Percentiles rank a stretch among this genome's conserved stretches.
phyloP scores from a whole-genome alignment of 2,113 vertebrate genomes.

The Arothron firmamentum region DNA sequence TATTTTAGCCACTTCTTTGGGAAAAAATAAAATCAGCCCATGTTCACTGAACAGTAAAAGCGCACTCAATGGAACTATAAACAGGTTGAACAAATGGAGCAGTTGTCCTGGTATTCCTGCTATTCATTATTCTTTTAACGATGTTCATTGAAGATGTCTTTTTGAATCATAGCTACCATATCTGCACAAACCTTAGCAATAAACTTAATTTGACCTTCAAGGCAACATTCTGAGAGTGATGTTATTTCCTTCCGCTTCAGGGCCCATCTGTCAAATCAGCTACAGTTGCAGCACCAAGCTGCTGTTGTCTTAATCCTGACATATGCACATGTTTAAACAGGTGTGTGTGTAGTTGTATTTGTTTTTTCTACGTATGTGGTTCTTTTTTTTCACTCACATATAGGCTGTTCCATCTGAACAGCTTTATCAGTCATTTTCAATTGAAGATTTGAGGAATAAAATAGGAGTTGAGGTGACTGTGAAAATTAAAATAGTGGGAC shows the following conservation, averaged over 20 bases:
- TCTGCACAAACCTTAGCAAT: background rate
- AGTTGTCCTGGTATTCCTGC: background rate
- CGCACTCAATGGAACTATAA: slow-evolving; percentile 27
- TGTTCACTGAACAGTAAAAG: slow-evolving; percentile 32
- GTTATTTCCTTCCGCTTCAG: slow-evolving; percentile 14
- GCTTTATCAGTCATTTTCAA: too few relatives aligned
- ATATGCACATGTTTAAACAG: too few relatives aligned
- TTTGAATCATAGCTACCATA: background rate
- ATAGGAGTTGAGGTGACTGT: too few relatives aligned
- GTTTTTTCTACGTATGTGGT: too few relatives aligned
- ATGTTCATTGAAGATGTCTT: slow-evolving; percentile 12
- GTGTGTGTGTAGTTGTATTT: too few relatives aligned
- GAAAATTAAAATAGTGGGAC: too few relatives aligned
- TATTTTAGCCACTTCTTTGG: background rate
- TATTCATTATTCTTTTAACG: too few relatives aligned
- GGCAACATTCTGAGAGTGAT: slow-evolving; percentile 16
- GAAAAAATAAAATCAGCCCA: slow-evolving; percentile 21
- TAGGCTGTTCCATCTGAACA: too few relatives aligned
- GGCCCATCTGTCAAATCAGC: slow-evolving; percentile 30
- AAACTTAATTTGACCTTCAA: slow-evolving; percentile 2
- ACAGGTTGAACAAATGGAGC: slow-evolving; percentile 19
- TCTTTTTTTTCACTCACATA: too few relatives aligned
- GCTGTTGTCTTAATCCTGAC: background rate
- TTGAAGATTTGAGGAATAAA: too few relatives aligned
- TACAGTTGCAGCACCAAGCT: slow-evolving; percentile 20